Base-by-base conservation (phyloP, 2,113 vertebrate genomes). In the Carlito syrichta region DNA sequence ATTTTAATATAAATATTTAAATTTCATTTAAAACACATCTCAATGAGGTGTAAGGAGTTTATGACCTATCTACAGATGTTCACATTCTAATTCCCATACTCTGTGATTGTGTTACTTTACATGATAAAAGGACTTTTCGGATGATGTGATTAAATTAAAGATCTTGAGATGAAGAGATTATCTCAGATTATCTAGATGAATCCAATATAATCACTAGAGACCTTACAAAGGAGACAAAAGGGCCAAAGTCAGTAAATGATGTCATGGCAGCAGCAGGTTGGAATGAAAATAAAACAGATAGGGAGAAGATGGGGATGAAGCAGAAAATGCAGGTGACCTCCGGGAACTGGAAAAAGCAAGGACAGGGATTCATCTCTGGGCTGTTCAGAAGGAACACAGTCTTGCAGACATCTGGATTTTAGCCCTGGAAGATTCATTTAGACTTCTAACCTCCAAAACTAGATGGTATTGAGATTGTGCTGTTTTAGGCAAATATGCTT, bases 361-460 rank as follows among this genome's bases (percentile, higher is more conserved):
- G 58, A n/a, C 30, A 74, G 9, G 3, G 9, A 9, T 56, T 89
- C 11, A 32, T 11, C n/a, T 25, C 12, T 54, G 17, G 10, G 9
- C 2, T 13, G 7, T 60, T 6, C 22, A 16, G 58, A 60, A 25
- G 16, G 56, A 17, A 25, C 0, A 7, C 1, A 19, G 4, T 5
- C 7, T 62, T 32, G 19, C 52, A 22, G 14, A 16, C 14, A 32
- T 27, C 17, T 5, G 52, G 5, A 38, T 38, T 77, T 86, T 48
- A 77, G 50, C 38, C 71, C 11, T 35, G 22, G 13, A 52, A 63
- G 40, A 32, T 22, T 94, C 56, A 60, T 43, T 54, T 45, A 40
- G 60, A 86, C 56, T 50, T 68, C 40, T 50, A 23, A 32, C 23
- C 50, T 66, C 32, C 35, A 68, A n/a, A 79, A 50, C 43, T n/a